Conservation (phyloP, 2,113 vertebrate species). For the Gallinago undulata region DNA sequence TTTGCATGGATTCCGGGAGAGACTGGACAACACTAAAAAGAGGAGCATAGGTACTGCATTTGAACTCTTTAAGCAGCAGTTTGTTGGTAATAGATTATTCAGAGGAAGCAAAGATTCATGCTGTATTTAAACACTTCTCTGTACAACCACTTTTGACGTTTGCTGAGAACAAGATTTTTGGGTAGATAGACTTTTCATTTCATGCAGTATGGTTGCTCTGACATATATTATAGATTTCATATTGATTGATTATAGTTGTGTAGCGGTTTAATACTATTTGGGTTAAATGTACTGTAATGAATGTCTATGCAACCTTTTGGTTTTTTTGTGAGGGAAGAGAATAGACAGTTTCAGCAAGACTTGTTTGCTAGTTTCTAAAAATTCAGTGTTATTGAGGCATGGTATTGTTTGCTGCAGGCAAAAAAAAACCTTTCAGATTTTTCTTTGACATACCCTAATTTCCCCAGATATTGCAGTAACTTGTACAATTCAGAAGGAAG, state of each 20-base stretch:
- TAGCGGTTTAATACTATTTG: neutral
- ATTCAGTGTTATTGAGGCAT: neutral
- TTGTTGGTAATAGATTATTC: neutral
- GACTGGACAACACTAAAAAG: neutral
- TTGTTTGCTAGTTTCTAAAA: neutral
- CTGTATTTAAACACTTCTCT: neutral
- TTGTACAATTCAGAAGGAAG: neutral
- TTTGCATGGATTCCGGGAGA: neutral
- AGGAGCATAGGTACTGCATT: neutral
- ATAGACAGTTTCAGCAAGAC: neutral
- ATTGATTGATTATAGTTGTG: neutral
- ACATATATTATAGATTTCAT: neutral
- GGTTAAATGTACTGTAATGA: neutral
- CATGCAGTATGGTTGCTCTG: neutral
- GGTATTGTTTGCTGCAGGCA: neutral
- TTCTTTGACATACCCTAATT: neutral
- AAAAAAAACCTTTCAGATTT: neutral
- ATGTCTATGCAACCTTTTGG: neutral
- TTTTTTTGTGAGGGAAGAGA: neutral
- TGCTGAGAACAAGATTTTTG: neutral
- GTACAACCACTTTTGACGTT: neutral
- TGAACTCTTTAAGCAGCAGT: neutral
- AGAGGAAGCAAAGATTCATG: neutral
- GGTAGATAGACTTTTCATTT: neutral
- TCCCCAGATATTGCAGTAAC: neutral